Evolutionary conservation across 2,113 vertebrate genomes (phyloP), one percentile per base, ranked within the genome.

Genomic region (Heliornis fulica): DNA sequence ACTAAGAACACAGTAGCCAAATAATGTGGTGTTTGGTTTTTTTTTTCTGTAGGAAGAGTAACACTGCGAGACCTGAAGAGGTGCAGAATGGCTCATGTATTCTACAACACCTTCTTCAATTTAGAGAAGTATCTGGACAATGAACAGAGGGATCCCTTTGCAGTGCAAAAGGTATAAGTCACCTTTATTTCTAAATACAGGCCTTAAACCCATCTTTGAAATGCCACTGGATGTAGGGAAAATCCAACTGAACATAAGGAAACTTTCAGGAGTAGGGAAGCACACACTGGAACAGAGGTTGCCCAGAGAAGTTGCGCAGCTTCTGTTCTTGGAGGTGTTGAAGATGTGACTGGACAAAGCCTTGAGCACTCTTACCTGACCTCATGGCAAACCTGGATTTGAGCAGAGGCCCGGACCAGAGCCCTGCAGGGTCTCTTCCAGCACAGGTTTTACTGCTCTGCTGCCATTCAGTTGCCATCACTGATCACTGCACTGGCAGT

Each of bases 81-180:
- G 83, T 99, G 99, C 97, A 97, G 98, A 95, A 99, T 99, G 99
- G 99, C 99, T 88, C 99, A 99, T 86, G 99, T 99, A 79, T 99
- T 99, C 97, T 99, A 99, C 60, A 99, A 99, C 97, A 99, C 99
- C 48, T 99, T 99, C 98, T 99, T 99, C 96, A 99, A 99, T 96
- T 98, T 99, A 96, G 99, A 99, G 97, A 99, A 99, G 57, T 99
- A 99, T 70, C 98, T 99, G 98, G 99, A 99, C 98, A 99, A 99
- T 54, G 99, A 99, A 93, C 99, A 99, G 96, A 98, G 99, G 97
- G 99, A 99, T 98, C 99, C 99, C 51, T 99, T 99, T 98, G 99
- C 99, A 70, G 98, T 99, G 97, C 99, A 99, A 97, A 99, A 99
- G 99, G 99, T 99, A 97, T 40, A 57, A 87, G 76, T 82, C 57